phyloP scores from a whole-genome alignment of 2,797 vertebrate genomes.

The Falco berigora region DNA sequence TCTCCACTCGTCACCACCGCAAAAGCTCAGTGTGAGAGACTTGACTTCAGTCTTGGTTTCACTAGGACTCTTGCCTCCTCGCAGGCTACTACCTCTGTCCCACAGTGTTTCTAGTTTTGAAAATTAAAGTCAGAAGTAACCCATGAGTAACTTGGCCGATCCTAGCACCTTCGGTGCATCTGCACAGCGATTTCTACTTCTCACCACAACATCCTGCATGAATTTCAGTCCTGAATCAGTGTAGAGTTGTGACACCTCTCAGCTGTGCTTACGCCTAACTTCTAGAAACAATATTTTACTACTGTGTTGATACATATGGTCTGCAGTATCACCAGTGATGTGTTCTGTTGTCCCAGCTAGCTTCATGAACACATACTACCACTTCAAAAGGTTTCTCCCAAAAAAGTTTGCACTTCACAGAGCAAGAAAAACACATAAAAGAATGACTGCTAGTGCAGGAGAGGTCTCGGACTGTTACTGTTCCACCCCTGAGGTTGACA shows the following conservation, averaged over 20 bases:
- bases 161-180: neutral
- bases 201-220: too few species aligned
- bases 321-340: neutral
- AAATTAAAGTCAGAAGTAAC: neutral
- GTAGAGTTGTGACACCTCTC: neutral
- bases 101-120: neutral
- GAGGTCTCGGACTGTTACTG: neutral
- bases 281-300: neutral
- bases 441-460: rapidly evolving
- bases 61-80: neutral
- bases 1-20: neutral
- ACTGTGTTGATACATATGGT: rapidly evolving
- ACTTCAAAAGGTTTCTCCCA: neutral
- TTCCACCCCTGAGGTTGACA: neutral
- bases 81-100: neutral
- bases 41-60: neutral
- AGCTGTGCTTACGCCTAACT: neutral
- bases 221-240: neutral
- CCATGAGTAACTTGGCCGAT: neutral
- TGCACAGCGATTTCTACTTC: neutral
- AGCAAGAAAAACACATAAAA: neutral
- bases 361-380: neutral
- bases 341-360: neutral
- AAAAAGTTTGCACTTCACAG: neutral
- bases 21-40: neutral